phyloP scores from a whole-genome alignment of 2,113 vertebrate species.

The Nerophis lumbriciformis region DNA sequence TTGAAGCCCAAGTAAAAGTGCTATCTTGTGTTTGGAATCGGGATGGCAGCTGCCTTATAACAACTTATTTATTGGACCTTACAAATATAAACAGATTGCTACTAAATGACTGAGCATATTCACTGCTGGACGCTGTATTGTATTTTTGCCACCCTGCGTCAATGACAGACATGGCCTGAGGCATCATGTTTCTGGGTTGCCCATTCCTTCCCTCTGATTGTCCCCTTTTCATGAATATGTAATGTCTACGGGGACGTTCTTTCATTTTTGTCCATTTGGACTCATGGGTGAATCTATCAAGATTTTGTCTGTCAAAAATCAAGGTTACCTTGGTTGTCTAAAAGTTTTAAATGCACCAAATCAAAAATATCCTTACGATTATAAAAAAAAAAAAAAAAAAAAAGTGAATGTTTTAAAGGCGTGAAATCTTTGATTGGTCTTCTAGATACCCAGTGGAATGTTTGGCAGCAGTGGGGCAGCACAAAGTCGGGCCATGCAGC shows the following conservation, averaged over 20 bases:
- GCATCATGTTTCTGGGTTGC: background rate
- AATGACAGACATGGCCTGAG: background rate
- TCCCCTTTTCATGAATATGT: slow-evolving; percentile 2
- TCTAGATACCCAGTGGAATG: slow-evolving; percentile 92
- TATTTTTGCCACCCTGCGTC: too few species aligned
- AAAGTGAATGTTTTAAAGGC: background rate
- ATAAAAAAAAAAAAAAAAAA: background rate
- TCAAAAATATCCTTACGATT: background rate
- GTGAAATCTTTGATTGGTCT: background rate
- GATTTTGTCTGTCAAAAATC: background rate
- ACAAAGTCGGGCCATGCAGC: slow-evolving; percentile 93
- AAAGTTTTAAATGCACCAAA: background rate
- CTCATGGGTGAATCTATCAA: background rate
- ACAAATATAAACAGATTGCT: slow-evolving; percentile 7
- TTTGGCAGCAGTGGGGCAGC: slow-evolving; percentile 94
- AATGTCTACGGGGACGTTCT: background rate
- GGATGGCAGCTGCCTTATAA: slow-evolving; percentile 1
- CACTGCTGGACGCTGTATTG: background rate
- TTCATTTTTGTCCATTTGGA: background rate
- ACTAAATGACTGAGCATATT: background rate
- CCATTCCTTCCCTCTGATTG: background rate
- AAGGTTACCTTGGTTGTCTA: background rate
- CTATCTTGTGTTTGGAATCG: background rate
- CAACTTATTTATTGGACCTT: slow-evolving; percentile 12
- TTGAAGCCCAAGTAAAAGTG: slow-evolving; percentile 49